Evolutionary conservation across 2,797 vertebrate species (phyloP), one percentile per base, ranked within the genome.

Genomic region (Meda fulgida): DNA sequence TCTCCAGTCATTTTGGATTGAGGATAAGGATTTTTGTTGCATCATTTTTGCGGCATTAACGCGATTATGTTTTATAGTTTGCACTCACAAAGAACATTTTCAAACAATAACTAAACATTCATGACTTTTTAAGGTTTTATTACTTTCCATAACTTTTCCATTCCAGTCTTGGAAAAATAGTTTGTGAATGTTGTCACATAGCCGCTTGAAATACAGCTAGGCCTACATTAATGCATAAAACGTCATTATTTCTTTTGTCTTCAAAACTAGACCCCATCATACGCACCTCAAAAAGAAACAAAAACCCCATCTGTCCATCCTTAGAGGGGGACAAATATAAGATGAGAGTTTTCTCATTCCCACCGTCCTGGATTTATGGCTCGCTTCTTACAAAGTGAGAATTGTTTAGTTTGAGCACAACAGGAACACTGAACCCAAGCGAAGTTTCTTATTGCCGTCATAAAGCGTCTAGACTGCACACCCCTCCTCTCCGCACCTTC

Each of bases 381-480:
- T 80, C 70, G 53, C 85, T 85, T 29, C 84, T 85, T 78, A 78
- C 89, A 86, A 91, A 89, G 91, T 94, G 91, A 90, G 90, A 91
- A 87, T 90, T 94, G 94, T 97, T 97, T 97, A 95, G 97, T 96
- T 96, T 97, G 95, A 97, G 94, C 90, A 94, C 93, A 96, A 96
- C 94, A 95, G 95, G 96, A 96, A 96, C 95, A 95, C 91, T 91
- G 95, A 94, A 95, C 97, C 97, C 96, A 95, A 94, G 94, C 96
- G 94, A 96, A 93, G 95, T 93, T 96, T 97, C 96, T 98, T 99
- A 99, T 97, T 97, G 98, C 96, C 90, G 96, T 95, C 94, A 97
- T 99, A 99, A 99, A 99, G 91, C 95, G 98, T 99, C 98, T 99
- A 99, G 98, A 99, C 98, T 96, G 95, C 96, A 95, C 97, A 96